These are phyloP conservation scores for Oncorhynchus nerka DNA, from an alignment of 2,113 vertebrate genomes.

Conservation along the genomic window DNA sequence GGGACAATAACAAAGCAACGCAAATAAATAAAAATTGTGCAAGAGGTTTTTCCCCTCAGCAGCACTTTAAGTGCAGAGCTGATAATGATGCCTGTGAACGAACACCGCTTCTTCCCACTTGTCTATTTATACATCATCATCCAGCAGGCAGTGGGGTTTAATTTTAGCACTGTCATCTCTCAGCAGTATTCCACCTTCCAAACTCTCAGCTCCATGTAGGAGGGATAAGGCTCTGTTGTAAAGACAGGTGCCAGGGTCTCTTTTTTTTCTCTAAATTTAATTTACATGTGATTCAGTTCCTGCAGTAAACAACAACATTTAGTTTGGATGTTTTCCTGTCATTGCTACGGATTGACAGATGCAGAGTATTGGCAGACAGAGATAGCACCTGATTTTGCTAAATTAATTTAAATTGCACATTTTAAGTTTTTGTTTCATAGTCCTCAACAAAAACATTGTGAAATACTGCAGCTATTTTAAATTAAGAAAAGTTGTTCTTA, in stretches of 20 bases:
- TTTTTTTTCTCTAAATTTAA: slow-evolving; percentile 15
- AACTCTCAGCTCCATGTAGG: slow-evolving; percentile 44
- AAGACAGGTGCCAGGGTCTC: slow-evolving; percentile 7
- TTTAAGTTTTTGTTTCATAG: slow-evolving; percentile 1
- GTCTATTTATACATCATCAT: slow-evolving; percentile 69
- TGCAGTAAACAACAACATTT: slow-evolving; percentile 26
- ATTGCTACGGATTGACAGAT: not conserved
- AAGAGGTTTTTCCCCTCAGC: not conserved
- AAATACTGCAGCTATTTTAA: too few relatives aligned
- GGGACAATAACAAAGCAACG: too few relatives aligned
- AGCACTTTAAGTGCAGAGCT: slow-evolving; percentile 11
- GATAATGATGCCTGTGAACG: slow-evolving; percentile 45
- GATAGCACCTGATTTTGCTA: slow-evolving; percentile 9
- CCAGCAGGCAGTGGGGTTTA: slow-evolving; percentile 53
- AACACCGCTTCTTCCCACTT: slow-evolving; percentile 46
- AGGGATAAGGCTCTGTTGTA: slow-evolving; percentile 30
- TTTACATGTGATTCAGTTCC: slow-evolving; percentile 41
- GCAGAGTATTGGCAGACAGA: not conserved
- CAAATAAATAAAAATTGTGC: too few relatives aligned
- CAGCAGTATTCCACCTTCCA: slow-evolving; percentile 46
- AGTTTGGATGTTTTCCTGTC: too few relatives aligned
- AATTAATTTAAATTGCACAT: slow-evolving; percentile 6
- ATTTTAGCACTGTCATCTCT: slow-evolving; percentile 70
- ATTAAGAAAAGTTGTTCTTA: too few relatives aligned
- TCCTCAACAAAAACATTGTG: not conserved